These are phyloP conservation scores for Manacus vitellinus DNA, from an alignment of 2,113 vertebrate species.

Conservation along the genomic window DNA sequence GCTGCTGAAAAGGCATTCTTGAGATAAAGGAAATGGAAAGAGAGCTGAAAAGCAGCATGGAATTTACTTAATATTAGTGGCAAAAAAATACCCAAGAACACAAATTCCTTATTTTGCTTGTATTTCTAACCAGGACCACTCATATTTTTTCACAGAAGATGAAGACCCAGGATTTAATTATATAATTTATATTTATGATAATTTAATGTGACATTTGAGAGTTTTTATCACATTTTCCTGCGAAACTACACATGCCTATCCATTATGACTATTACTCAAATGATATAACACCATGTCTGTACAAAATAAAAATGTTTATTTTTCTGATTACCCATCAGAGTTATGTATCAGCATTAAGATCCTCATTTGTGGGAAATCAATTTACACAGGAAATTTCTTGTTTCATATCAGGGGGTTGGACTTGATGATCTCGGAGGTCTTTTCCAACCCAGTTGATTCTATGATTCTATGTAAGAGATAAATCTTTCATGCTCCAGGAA, in stretches of 20 bases:
- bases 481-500: neutral
- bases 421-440: too few relatives aligned
- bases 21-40: neutral
- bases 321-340: neutral
- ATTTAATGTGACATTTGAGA: neutral
- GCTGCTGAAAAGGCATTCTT: neutral
- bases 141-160: neutral
- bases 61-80: neutral
- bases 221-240: neutral
- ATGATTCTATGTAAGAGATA: neutral
- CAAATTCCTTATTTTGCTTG: neutral
- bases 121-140: neutral
- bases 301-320: neutral
- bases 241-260: neutral
- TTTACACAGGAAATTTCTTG: neutral
- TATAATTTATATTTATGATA: neutral
- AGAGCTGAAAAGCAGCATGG: neutral
- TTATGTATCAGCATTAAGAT: neutral
- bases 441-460: too few relatives aligned
- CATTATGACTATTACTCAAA: neutral
- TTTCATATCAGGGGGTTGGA: neutral
- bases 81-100: neutral
- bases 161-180: neutral
- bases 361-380: neutral
- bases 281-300: neutral